Base-by-base conservation (phyloP, 2,113 vertebrate species). In the Daubentonia madagascariensis region DNA sequence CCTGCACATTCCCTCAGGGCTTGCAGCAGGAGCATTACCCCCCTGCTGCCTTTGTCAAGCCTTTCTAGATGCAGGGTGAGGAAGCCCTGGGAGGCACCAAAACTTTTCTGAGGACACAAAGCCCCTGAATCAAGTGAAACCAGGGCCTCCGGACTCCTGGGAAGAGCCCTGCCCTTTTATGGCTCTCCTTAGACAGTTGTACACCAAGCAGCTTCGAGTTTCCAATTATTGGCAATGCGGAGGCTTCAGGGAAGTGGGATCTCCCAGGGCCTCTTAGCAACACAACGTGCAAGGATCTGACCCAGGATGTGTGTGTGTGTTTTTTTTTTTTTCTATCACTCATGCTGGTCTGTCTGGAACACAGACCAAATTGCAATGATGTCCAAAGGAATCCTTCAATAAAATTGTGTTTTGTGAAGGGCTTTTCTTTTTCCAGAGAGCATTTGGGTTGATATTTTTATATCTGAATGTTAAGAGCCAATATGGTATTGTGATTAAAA, bases 1-100 rank as follows among this genome's bases (percentile, higher is more conserved):
- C 28, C 14, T 22, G 11, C 18, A 8, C 3, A 2, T 57, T 10
- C 28, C 57, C 40, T 65, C 3, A 0, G 59, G 54, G 52, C 11
- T 45, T 48, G 48, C 0, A 0, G 18, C 2, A 6, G 8, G 59
- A 45, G 5, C 7, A 6, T 9, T 65, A 59, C 35, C n/a, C 3
- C 0, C 35, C n/a, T 35, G n/a, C n/a, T 25, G 22, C 22, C 28
- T 45, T 48, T 63, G 52, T 52, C 32, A 43, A 16, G 48, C n/a
- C n/a, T 59, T 32, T 79, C 8, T 17, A 28, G 67, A 2, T n/a
- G 20, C 43, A 57, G 3, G 6, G 3, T 57, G 63, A 76, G 50
- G 88, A 75, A 85, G 12, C 8, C 61, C 35, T 57, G 30, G 17
- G 1, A n/a, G 35, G 10, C 2, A 7, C 28, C 8, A 6, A 6